Evolutionary conservation across 2,113 vertebrate species (phyloP).

Genomic region (Columba livia): DNA sequence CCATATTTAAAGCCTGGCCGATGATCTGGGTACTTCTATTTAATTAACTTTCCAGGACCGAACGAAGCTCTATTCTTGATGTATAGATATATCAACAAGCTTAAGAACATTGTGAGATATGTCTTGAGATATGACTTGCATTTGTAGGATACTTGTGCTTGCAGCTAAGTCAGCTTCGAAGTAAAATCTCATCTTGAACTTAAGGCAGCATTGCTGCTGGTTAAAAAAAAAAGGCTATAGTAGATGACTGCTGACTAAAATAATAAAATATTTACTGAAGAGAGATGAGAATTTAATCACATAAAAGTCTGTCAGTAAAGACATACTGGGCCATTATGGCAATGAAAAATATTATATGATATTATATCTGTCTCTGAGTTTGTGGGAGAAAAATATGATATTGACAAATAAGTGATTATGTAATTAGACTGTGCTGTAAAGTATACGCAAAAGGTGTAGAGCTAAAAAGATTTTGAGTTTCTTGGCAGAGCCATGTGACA

Average conservation of each 20-base stretch:
- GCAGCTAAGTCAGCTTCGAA: neutral
- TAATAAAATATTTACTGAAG: slow-evolving; percentile 2
- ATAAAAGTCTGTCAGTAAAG: slow-evolving; percentile 4
- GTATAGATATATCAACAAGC: neutral
- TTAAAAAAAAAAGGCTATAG: neutral
- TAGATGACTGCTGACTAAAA: slow-evolving; percentile 30
- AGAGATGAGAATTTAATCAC: slow-evolving; percentile 23
- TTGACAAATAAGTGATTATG: neutral
- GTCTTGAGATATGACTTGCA: neutral
- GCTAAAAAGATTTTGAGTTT: neutral
- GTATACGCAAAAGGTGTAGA: neutral
- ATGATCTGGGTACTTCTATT: neutral
- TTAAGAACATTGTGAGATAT: neutral
- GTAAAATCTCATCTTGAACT: neutral
- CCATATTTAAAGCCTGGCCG: neutral
- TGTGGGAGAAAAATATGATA: neutral
- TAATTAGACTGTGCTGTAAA: neutral
- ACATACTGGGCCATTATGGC: neutral
- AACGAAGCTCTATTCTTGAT: neutral
- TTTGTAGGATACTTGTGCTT: neutral
- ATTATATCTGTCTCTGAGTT: slow-evolving; percentile 3
- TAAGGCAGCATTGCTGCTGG: neutral
- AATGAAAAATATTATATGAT: neutral
- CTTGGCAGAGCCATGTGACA: neutral
- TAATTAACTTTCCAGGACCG: neutral